Evolutionary conservation across 64 coral and sea anemone genomes (phyloP).

Genomic region (Dendrophyllia cribrosa): DNA sequence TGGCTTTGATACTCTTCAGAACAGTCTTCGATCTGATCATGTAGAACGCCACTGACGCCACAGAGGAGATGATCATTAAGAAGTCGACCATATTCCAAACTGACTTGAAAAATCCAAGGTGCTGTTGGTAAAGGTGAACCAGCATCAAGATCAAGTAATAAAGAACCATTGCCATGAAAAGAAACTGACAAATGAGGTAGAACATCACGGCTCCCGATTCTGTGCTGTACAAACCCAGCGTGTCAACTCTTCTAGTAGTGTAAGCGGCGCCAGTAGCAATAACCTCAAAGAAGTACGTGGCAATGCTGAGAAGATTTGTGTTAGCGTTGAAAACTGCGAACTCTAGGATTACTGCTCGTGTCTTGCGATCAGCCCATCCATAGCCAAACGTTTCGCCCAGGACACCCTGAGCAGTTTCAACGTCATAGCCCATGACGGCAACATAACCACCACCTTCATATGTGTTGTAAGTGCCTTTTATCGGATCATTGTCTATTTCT

Average conservation of each 20-base stretch:
- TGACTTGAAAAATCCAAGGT: conserved; percentile 21
- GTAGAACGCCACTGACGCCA: conserved; percentile 36
- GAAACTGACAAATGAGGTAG: conserved; percentile 39
- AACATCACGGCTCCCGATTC: conserved; percentile 14
- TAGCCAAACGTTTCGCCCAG: conserved; percentile 38
- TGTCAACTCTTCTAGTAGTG: conserved; percentile 40
- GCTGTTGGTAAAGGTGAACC: conserved; percentile 11
- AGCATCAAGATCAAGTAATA: conserved; percentile 39
- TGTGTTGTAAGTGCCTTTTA: conserved; percentile 5
- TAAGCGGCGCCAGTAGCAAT: conserved; percentile 54
- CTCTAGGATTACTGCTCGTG: conserved; percentile 68
- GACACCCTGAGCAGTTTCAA: conserved; percentile 56
- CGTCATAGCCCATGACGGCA: conserved; percentile 77
- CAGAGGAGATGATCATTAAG: conserved; percentile 28
- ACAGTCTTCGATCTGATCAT: conserved; percentile 61
- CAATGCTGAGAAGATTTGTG: conserved; percentile 70
- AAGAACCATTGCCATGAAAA: conserved; percentile 51
- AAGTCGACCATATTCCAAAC: conserved; percentile 57
- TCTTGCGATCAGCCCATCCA: conserved; percentile 69
- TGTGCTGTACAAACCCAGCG: conserved; percentile 58
- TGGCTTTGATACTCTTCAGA: conserved; percentile 8
- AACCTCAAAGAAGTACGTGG: conserved; percentile 56
- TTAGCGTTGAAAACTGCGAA: conserved; percentile 81
- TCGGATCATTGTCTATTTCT: conserved; percentile 45
- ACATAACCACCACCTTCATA: conserved; percentile 85